Conservation (phyloP, 2,888 invertebrate genomes). For the Apantesis nais region DNA sequence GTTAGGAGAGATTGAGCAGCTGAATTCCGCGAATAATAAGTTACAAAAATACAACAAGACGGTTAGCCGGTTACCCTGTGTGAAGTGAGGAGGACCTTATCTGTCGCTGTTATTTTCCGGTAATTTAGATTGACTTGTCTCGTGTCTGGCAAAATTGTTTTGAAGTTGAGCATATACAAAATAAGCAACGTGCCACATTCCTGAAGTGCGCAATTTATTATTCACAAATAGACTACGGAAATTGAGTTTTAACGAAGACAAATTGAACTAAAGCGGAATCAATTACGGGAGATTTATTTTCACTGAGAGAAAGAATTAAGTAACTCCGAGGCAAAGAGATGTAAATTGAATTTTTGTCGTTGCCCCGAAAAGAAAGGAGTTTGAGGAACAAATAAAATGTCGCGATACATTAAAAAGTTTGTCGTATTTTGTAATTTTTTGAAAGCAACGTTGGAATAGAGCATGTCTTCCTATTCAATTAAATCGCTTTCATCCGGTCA, state of each 20-base stretch:
- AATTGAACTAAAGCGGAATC: conserved; percentile 84
- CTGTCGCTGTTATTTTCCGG: conserved; percentile 42
- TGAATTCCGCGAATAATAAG: not conserved
- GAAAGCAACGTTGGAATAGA: conserved; percentile 33
- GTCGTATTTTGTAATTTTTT: conserved; percentile 54
- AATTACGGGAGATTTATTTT: conserved; percentile 84
- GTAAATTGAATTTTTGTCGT: conserved; percentile 81
- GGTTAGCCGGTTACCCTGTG: conserved; percentile 30
- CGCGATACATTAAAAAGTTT: conserved; percentile 65
- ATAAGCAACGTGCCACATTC: conserved; percentile 68
- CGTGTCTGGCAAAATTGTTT: conserved; percentile 66
- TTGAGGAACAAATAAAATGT: conserved; percentile 56
- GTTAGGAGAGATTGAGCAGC: not conserved
- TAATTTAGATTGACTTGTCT: conserved; percentile 80
- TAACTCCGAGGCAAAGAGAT: conserved; percentile 77
- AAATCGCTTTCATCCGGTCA: conserved; percentile 30
- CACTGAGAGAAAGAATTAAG: conserved; percentile 80
- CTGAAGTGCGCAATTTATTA: conserved; percentile 80
- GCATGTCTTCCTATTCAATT: conserved; percentile 31
- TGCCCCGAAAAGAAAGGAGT: conserved; percentile 63
- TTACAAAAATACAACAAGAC: conserved; percentile 2
- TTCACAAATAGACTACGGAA: conserved; percentile 83
- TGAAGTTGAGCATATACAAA: conserved; percentile 59
- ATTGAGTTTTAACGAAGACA: conserved; percentile 85
- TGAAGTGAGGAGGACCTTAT: conserved; percentile 49